Evolutionary conservation across 2,797 vertebrate genomes (phyloP).

Genomic region (Distichodus sexfasciatus): DNA sequence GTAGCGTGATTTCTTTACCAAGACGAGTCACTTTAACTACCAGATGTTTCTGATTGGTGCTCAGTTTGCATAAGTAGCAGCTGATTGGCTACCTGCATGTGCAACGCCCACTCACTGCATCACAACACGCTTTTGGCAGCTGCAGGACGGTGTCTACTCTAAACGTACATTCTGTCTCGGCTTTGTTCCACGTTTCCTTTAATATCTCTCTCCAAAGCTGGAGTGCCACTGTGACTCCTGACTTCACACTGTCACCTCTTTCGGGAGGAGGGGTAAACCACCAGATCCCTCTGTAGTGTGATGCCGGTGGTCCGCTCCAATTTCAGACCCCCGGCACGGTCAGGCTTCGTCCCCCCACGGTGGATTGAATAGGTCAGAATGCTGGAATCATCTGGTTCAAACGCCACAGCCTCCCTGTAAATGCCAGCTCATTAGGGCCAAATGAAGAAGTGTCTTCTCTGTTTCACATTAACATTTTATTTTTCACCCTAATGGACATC

Average conservation of each 20-base stretch:
- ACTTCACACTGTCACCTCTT: not conserved
- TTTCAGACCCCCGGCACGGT: not conserved
- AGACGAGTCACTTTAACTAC: too few species aligned
- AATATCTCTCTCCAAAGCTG: too few species aligned
- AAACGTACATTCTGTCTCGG: too few species aligned
- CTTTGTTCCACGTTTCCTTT: too few species aligned
- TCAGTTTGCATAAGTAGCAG: too few species aligned
- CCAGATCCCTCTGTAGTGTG: not conserved
- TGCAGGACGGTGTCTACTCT: too few species aligned
- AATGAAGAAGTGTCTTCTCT: slow-evolving; percentile 30
- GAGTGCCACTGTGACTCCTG: too few species aligned
- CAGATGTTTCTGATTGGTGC: too few species aligned
- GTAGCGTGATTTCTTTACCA: too few species aligned
- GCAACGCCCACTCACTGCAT: too few species aligned
- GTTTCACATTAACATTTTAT: slow-evolving; percentile 36
- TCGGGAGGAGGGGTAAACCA: not conserved
- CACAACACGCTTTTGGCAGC: too few species aligned
- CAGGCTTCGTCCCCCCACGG: not conserved
- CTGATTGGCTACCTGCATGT: too few species aligned
- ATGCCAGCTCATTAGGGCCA: slow-evolving; percentile 43
- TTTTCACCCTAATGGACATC: slow-evolving; percentile 30
- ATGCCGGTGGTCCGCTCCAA: not conserved
- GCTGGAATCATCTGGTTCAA: slow-evolving; percentile 32
- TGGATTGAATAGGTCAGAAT: slow-evolving; percentile 29
- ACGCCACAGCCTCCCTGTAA: slow-evolving; percentile 25